Percentiles rank a stretch among this genome's conserved stretches.
phyloP scores from a whole-genome alignment of 2,888 invertebrate genomes.

The Aethes cnicana region DNA sequence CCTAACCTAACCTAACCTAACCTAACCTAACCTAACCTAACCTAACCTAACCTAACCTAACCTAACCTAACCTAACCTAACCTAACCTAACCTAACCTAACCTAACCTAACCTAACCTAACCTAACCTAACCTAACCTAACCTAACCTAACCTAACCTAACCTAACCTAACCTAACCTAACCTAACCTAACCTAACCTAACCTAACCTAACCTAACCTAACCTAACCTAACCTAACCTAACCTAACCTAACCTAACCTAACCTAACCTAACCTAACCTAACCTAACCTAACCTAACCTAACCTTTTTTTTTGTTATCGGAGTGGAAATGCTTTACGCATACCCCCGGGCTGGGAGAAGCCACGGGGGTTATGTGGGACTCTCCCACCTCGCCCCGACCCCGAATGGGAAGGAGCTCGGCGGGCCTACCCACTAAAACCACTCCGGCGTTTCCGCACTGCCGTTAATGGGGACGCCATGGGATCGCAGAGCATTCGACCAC shows the following conservation, averaged over 20 bases:
- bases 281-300: slow-evolving; percentile 34
- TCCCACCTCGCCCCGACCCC: no score
- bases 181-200: slow-evolving; percentile 35
- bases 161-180: slow-evolving; percentile 34
- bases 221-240: slow-evolving; percentile 29
- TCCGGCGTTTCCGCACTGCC: no score
- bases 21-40: no score
- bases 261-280: slow-evolving; percentile 34
- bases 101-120: slow-evolving; percentile 31
- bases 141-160: slow-evolving; percentile 34
- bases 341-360: no score
- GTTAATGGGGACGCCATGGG: no score
- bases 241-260: slow-evolving; percentile 32
- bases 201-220: slow-evolving; percentile 32
- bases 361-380: no score
- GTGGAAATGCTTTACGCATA: no score
- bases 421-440: no score
- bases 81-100: slow-evolving; percentile 28
- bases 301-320: no score
- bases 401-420: no score
- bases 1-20: slow-evolving; percentile 12
- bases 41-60: no score
- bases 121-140: slow-evolving; percentile 29
- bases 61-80: slow-evolving; percentile 16
- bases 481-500: no score